Evolutionary conservation across 2,113 vertebrate genomes (phyloP).

Genomic region (Tragelaphus strepsiceros): DNA sequence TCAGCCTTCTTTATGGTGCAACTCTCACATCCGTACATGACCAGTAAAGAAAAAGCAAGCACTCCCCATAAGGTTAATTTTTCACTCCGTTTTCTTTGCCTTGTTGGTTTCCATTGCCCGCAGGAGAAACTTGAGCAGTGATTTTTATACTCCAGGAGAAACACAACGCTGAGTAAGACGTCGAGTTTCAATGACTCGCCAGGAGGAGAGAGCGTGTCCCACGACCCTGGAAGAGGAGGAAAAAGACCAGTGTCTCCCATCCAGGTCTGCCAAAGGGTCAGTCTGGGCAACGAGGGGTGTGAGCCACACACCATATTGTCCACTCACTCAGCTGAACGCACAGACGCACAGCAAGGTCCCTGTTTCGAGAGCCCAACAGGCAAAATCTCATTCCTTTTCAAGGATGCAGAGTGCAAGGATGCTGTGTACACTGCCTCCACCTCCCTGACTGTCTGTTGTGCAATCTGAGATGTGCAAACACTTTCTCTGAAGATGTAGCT

Average conservation of each 20-base stretch:
- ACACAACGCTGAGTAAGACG: neutral
- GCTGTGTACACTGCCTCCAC: too few relatives aligned
- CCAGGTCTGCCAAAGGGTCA: neutral
- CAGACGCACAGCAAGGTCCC: rapidly evolving
- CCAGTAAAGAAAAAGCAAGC: neutral
- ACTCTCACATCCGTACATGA: neutral
- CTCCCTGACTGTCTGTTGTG: neutral
- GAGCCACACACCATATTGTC: neutral
- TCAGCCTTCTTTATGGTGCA: neutral
- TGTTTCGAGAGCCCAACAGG: neutral
- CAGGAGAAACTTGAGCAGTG: neutral
- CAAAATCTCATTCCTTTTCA: neutral
- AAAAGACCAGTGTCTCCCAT: neutral
- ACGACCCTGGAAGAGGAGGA: neutral
- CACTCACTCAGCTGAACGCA: too few relatives aligned
- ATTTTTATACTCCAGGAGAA: neutral
- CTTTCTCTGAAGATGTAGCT: neutral
- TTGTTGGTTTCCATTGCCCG: neutral
- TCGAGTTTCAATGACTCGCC: neutral
- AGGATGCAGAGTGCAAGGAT: neutral
- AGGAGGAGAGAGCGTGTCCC: neutral
- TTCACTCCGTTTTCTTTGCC: neutral
- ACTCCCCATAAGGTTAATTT: neutral
- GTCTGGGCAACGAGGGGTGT: rapidly evolving
- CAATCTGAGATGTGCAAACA: neutral